phyloP scores from a whole-genome alignment of 1,140 invertebrate species.

The Argopecten irradians region DNA sequence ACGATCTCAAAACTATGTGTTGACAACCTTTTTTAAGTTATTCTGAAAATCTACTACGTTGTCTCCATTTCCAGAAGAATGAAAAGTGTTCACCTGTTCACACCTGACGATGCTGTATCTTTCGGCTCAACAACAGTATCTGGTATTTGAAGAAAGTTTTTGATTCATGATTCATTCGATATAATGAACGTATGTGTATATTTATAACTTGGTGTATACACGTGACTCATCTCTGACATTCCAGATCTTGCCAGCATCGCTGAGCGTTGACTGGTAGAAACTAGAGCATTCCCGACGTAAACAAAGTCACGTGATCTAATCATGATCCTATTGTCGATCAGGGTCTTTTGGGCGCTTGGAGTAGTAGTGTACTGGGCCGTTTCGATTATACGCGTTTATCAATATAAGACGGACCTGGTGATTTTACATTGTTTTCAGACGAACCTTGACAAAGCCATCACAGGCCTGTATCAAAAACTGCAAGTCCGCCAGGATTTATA shows the following conservation, averaged over 20 bases:
- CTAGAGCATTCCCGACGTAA: conserved; percentile 3
- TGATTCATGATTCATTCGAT: conserved; percentile 10
- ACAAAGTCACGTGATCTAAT: conserved; percentile 21
- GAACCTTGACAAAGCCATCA: too few species aligned
- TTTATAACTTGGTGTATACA: background rate
- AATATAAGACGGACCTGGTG: too few species aligned
- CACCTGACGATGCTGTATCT: background rate
- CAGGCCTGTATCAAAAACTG: too few species aligned
- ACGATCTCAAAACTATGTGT: background rate
- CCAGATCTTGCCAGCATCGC: conserved; percentile 13
- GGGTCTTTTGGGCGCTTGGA: background rate
- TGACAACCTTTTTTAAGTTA: background rate
- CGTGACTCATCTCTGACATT: background rate
- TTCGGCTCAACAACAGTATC: background rate
- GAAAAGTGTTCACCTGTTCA: background rate
- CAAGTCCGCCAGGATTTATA: too few species aligned
- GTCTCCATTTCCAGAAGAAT: background rate
- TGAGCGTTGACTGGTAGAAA: conserved; percentile 2
- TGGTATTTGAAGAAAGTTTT: background rate
- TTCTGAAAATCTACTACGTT: too few species aligned
- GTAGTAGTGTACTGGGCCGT: background rate
- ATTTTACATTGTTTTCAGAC: too few species aligned
- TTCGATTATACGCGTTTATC: too few species aligned
- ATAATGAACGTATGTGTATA: conserved; percentile 8
- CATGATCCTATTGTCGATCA: background rate